Evolutionary conservation across 2,888 invertebrate species (phyloP).

Genomic region (Eupithecia subfuscata): DNA sequence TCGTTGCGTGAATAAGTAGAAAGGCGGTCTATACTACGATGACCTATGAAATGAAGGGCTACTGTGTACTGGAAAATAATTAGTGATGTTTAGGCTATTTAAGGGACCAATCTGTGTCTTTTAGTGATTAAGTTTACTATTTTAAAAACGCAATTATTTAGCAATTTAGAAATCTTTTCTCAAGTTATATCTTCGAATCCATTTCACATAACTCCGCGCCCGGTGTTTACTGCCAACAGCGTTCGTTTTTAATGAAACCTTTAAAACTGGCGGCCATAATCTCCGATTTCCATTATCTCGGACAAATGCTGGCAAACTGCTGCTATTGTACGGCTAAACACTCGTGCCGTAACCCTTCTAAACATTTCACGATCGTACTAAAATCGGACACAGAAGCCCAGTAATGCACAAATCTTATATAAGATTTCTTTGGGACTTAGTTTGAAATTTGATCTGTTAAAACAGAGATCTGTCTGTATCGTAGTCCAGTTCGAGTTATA

Average conservation of each 20-base stretch:
- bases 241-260: conserved; percentile 21
- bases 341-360: conserved; percentile 47
- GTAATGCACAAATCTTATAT: neutral
- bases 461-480: neutral
- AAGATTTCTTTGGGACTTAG: neutral
- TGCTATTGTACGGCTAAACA: conserved; percentile 39
- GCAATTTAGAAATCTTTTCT: neutral
- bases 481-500: neutral
- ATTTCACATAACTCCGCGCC: conserved; percentile 4
- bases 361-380: conserved; percentile 50
- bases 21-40: neutral
- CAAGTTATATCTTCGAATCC: neutral
- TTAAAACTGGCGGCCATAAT: conserved; percentile 39
- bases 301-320: conserved; percentile 19
- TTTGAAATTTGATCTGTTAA: neutral
- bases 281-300: conserved; percentile 43
- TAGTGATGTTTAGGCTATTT: neutral
- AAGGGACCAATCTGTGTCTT: neutral
- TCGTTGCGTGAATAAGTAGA: conserved; percentile 1
- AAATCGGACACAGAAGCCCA: conserved; percentile 45
- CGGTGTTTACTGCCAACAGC: conserved; percentile 8
- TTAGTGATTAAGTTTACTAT: neutral
- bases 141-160: neutral
- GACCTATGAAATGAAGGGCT: neutral
- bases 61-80: neutral